These are phyloP conservation scores for Solenopsis invicta DNA, from an alignment of 1,140 invertebrate genomes.

Conservation along the genomic window DNA sequence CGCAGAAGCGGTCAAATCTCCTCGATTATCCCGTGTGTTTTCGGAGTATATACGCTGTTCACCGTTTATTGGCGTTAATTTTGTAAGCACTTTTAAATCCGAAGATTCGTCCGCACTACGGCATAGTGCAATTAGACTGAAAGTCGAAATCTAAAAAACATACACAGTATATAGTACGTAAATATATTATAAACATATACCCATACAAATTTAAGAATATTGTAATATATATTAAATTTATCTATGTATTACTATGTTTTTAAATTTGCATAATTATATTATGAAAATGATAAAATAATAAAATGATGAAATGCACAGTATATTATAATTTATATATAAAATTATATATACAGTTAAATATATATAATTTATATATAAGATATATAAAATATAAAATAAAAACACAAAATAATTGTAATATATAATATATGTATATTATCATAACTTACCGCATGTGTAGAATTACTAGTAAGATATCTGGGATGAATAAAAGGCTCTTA, in stretches of 20 bases:
- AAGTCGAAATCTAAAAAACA: slow-evolving; percentile 62
- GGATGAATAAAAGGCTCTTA: no score
- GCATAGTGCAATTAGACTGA: slow-evolving; percentile 64
- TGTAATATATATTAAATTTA: no score
- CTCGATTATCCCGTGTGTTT: slow-evolving; percentile 21
- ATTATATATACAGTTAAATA: neutral
- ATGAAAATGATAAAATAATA: no score
- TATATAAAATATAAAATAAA: neutral
- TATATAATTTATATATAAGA: neutral
- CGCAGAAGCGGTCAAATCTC: slow-evolving; percentile 74
- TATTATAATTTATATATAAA: no score
- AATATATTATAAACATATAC: neutral
- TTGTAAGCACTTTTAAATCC: slow-evolving; percentile 61
- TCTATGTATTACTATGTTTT: no score
- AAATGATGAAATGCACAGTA: no score
- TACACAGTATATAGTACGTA: neutral
- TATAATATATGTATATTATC: neutral
- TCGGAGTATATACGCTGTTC: slow-evolving; percentile 11
- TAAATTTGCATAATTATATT: neutral
- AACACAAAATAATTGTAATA: neutral
- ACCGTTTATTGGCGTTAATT: slow-evolving; percentile 63
- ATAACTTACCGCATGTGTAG: neutral
- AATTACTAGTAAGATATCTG: neutral
- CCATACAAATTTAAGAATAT: neutral
- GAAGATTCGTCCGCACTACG: slow-evolving; percentile 60